A percentile compares a stretch with the other conserved stretches of the same genome.
Evolutionary conservation across 2,888 invertebrate genomes (phyloP).

Genomic region (Crossocerus cetratus): DNA sequence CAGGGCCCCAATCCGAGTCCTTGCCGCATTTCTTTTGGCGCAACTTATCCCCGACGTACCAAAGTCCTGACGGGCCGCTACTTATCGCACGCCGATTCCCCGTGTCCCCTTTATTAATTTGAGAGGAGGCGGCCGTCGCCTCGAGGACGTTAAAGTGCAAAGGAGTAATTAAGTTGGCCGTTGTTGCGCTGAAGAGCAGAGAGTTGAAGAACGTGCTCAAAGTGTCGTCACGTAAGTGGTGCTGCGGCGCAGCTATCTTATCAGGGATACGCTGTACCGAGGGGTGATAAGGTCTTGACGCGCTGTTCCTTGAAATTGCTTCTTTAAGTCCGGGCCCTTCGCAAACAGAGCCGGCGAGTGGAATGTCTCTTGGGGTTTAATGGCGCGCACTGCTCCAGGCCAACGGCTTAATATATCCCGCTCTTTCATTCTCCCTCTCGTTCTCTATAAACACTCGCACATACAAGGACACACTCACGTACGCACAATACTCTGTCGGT

Average conservation of each 20-base stretch:
- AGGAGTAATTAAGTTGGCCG: slow-evolving; percentile 45
- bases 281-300: slow-evolving; percentile 43
- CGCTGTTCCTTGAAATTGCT: slow-evolving; percentile 64
- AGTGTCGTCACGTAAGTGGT: slow-evolving; percentile 34
- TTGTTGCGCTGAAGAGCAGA: slow-evolving; percentile 6
- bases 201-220: slow-evolving; percentile 8
- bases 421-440: neutral
- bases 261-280: slow-evolving; percentile 39
- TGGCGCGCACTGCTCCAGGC: slow-evolving; percentile 6
- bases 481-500: neutral
- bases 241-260: slow-evolving; percentile 57
- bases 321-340: slow-evolving; percentile 39
- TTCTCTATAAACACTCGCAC: neutral
- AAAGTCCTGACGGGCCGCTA: neutral
- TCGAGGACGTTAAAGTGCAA: slow-evolving; percentile 35
- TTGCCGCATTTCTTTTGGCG: neutral
- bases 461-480: too few species aligned
- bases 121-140: slow-evolving; percentile 37
- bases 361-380: slow-evolving; percentile 23
- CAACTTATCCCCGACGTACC: neutral
- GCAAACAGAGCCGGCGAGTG: slow-evolving; percentile 14
- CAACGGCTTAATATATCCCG: slow-evolving; percentile 9
- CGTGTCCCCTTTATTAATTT: slow-evolving; percentile 26
- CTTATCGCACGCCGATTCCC: neutral
- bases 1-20: neutral